These are phyloP conservation scores for Daboia siamensis DNA, from an alignment of 2,113 vertebrate genomes.

Conservation along the genomic window DNA sequence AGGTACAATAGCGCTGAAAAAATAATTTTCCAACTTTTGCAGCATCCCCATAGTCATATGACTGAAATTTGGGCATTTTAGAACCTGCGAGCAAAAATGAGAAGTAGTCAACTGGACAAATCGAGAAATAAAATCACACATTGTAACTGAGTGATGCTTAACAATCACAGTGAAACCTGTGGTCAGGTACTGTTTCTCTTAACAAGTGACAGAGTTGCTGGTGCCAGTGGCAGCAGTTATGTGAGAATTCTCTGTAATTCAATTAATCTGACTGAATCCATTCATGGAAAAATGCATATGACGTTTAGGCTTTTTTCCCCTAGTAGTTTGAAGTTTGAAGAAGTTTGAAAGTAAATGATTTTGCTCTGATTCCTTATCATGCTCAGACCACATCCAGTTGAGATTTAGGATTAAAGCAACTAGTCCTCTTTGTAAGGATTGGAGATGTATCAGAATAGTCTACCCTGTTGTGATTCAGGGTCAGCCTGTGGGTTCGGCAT, in stretches of 20 bases:
- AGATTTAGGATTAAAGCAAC: not conserved
- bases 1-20: not conserved
- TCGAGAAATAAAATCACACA: not conserved
- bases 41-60: not conserved
- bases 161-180: not conserved
- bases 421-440: not conserved
- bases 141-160: not conserved
- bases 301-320: not conserved
- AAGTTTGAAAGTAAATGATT: not conserved
- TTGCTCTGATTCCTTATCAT: not conserved
- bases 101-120: not conserved
- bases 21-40: not conserved
- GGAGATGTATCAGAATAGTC: not conserved
- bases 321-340: too few species aligned
- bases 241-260: not conserved
- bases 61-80: not conserved
- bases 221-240: not conserved
- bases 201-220: not conserved
- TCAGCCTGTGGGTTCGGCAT: too few species aligned
- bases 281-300: not conserved
- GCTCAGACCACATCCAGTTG: not conserved
- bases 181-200: not conserved
- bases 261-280: not conserved
- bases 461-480: too few species aligned
- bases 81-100: not conserved